Evolutionary conservation across 2,797 vertebrate species (phyloP).

Genomic region (Pangasius sanitwongsei): DNA sequence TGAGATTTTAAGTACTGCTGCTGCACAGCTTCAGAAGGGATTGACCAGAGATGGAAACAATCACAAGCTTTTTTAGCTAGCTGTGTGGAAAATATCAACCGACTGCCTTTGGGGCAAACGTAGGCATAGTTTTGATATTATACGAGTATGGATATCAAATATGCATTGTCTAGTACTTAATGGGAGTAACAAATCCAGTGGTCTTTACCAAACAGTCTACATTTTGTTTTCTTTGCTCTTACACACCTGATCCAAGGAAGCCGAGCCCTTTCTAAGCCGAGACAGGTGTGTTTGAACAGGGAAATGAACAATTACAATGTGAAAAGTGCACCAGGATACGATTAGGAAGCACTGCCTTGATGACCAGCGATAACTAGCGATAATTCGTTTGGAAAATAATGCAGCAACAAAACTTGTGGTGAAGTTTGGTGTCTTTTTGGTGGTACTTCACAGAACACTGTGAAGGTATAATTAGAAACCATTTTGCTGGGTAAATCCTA

Average conservation of each 20-base stretch:
- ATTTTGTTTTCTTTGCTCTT: constrained; percentile 14
- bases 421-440: background rate
- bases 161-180: background rate
- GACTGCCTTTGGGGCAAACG: background rate
- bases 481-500: background rate
- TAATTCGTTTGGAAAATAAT: background rate
- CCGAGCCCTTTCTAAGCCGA: background rate
- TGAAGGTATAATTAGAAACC: background rate
- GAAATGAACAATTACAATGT: background rate
- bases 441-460: background rate
- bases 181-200: background rate
- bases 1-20: constrained; percentile 62
- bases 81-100: constrained; percentile 34
- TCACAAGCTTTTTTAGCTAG: constrained; percentile 26
- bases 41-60: constrained; percentile 56
- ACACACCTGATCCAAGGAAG: background rate
- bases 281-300: background rate
- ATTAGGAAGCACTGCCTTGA: background rate
- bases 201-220: background rate
- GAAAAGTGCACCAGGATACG: background rate
- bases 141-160: background rate
- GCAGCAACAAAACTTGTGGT: background rate
- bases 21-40: constrained; percentile 43
- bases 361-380: too few species aligned
- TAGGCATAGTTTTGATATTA: too few species aligned